Evolutionary conservation across 1,140 invertebrate species (phyloP), one percentile per base, ranked within the genome.

Genomic region (Lucilia cuprina): DNA sequence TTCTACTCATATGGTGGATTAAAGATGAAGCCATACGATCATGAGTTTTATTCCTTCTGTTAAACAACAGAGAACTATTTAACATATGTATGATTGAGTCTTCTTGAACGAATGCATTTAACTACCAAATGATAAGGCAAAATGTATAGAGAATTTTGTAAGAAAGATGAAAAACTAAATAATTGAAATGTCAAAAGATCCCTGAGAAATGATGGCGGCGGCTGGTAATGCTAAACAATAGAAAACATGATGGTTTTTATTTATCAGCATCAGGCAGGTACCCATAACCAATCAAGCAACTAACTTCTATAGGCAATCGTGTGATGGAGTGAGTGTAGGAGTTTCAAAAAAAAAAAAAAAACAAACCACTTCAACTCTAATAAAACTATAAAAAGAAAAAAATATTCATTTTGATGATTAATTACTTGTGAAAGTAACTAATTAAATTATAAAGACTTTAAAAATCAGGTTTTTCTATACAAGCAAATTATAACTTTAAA

Each of bases 151-250:
- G 30, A 41, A 2, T n/a, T n/a, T n/a, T n/a, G 2, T 2, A 55
- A 34, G n/a, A 17, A 41, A 41, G 74, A 77, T n/a, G 14, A 80
- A 80, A 49, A 8, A 10, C n/a, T 80, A 80, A 80, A 80, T 80
- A 80, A 80, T 80, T 50, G 77, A 80, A 80, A 80, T 80, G 77
- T 80, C 77, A 80, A 80, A 80, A 80, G 41, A 80, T 49, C 41
- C 77, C 41, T 25, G 49, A 49, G 13, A 50, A 80, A 80, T 50
- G 77, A 80, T 80, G 77, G 77, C 77, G 77, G 77, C 77, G 35
- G 41, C 2, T 41, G 0, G 10, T 14, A 55, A 12, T 12, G 13
- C 50, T 55, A 55, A 12, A 41, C 41, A 41, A 41, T 3, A 41
- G 41, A 41, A 41, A 41, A 41, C 41, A 41, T 41, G 41, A 41